phyloP scores from a whole-genome alignment of 2,888 invertebrate species.

The Lumbricus terrestris region DNA sequence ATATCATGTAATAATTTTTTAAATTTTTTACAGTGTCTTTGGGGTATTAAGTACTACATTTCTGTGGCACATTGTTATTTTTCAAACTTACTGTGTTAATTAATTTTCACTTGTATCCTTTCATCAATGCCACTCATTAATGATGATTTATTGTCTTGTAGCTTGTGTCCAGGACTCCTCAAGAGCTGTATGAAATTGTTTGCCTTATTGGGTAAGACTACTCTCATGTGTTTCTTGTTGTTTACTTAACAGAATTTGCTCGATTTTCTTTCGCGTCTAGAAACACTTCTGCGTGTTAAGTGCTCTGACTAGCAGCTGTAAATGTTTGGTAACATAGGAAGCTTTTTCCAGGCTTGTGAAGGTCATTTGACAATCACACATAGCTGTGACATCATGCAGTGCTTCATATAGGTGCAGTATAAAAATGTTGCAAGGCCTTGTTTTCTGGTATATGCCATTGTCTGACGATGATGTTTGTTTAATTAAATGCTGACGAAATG shows the following conservation, averaged over 20 bases:
- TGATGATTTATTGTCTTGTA: constrained; percentile 11
- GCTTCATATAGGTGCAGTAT: not conserved
- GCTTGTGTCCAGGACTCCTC: constrained; percentile 75
- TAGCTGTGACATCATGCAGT: not conserved
- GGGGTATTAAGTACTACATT: too few relatives aligned
- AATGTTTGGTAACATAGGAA: not conserved
- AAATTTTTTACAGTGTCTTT: too few relatives aligned
- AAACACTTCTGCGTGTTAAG: not conserved
- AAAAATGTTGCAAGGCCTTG: not conserved
- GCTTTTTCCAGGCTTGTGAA: not conserved
- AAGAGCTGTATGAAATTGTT: constrained; percentile 95
- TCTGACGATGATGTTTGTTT: not conserved
- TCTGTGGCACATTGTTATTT: too few relatives aligned
- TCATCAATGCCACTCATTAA: not conserved
- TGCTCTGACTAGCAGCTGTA: not conserved
- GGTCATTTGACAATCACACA: not conserved
- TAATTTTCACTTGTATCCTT: not conserved
- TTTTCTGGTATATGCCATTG: not conserved
- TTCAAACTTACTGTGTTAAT: not conserved
- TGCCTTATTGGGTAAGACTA: constrained; percentile 77
- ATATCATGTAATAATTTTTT: too few relatives aligned
- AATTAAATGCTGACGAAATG: not conserved
- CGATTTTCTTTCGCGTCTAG: not conserved
- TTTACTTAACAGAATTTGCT: not conserved
- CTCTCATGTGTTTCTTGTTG: constrained; percentile 9